Percentiles rank a stretch among this genome's conserved stretches.
These are phyloP conservation scores for Psammodynastes pulverulentus DNA, from an alignment of 2,113 vertebrate species.

Conservation along the genomic window DNA sequence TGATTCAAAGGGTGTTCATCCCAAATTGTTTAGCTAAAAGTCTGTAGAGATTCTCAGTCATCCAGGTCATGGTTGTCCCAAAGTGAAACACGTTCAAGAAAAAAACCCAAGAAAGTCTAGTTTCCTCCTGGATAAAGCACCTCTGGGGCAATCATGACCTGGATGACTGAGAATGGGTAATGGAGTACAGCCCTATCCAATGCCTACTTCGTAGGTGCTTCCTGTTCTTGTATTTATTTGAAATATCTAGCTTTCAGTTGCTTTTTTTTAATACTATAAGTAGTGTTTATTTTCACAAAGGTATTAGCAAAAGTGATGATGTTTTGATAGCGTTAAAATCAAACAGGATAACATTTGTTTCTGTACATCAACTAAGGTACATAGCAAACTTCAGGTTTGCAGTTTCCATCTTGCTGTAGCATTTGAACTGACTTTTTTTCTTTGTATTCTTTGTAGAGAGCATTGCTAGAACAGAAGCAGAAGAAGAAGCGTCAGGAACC, in stretches of 20 bases:
- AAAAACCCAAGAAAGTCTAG: too few relatives aligned
- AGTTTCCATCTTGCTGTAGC: neutral
- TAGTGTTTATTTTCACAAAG: neutral
- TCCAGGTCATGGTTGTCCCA: too few relatives aligned
- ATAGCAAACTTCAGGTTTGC: neutral
- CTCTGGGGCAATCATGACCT: too few relatives aligned
- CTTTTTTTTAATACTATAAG: neutral
- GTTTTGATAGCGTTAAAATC: neutral
- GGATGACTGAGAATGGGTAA: neutral
- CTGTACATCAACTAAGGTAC: neutral
- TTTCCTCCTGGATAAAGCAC: too few relatives aligned
- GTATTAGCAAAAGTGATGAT: neutral
- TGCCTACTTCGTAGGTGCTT: neutral
- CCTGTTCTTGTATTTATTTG: neutral
- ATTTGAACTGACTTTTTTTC: neutral
- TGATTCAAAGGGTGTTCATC: too few relatives aligned
- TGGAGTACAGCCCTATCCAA: neutral
- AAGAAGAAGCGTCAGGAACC: slow-evolving; percentile 98
- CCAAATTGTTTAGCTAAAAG: too few relatives aligned
- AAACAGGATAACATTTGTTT: slow-evolving; percentile 10
- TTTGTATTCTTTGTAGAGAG: slow-evolving; percentile 73
- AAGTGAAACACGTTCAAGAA: too few relatives aligned
- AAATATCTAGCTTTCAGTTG: neutral
- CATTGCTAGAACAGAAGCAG: slow-evolving; percentile 94
- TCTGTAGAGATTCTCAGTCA: too few relatives aligned